Evolutionary conservation across 2,113 vertebrate species (phyloP).

Genomic region (Malaclemys terrapin): DNA sequence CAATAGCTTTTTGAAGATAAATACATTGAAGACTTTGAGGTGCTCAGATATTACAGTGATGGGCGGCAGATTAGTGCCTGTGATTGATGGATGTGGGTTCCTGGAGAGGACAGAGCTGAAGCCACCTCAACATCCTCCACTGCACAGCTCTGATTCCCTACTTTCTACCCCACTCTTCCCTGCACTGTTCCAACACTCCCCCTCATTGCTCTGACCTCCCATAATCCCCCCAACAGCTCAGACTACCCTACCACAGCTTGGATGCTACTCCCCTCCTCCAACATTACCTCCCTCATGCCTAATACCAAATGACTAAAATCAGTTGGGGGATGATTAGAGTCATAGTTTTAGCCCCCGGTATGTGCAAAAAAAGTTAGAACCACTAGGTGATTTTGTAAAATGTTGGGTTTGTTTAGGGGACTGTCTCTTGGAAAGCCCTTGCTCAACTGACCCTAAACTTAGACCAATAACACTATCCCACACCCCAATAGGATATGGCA

Average conservation of each 20-base stretch:
- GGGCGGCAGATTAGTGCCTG: neutral
- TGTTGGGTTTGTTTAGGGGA: neutral
- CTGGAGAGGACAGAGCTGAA: neutral
- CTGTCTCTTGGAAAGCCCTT: neutral
- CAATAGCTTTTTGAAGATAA: neutral
- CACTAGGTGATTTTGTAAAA: neutral
- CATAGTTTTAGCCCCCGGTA: neutral
- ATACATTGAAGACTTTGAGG: neutral
- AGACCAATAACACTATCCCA: too few relatives aligned
- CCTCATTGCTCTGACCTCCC: neutral
- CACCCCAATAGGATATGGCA: neutral
- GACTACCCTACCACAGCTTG: neutral
- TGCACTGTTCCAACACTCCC: neutral
- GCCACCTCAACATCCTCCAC: neutral
- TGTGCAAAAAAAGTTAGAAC: neutral
- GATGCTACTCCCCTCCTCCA: neutral
- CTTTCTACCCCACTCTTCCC: neutral
- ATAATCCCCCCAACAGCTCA: neutral
- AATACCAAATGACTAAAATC: neutral
- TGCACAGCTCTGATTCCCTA: neutral
- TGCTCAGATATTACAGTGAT: neutral
- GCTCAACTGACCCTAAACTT: neutral
- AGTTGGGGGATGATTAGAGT: neutral
- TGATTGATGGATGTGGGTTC: neutral
- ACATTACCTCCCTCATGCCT: neutral